phyloP scores from a whole-genome alignment of 2,797 vertebrate genomes.

The Bufotes viridis region DNA sequence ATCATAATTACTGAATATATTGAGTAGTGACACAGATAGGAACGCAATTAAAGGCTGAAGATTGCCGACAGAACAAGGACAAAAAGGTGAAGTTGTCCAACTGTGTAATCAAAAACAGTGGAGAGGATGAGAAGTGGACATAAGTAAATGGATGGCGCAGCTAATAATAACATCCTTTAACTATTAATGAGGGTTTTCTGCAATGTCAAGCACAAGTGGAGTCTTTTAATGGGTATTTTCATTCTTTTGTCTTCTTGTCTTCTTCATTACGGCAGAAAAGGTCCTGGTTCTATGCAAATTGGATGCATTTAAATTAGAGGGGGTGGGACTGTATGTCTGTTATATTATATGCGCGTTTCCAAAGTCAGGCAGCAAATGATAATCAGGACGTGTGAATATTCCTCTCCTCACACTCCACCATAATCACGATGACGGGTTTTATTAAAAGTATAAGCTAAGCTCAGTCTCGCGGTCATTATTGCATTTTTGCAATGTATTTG shows the following conservation, averaged over 20 bases:
- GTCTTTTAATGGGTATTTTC: constrained; percentile 39
- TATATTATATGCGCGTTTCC: constrained; percentile 30
- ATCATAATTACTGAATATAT: constrained; percentile 41
- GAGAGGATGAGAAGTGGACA: constrained; percentile 49
- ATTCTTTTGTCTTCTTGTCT: constrained; percentile 50
- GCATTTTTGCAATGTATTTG: not conserved
- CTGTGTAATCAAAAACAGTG: constrained; percentile 53
- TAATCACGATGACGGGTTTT: not conserved
- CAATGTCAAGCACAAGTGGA: constrained; percentile 52
- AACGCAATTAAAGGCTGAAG: constrained; percentile 39
- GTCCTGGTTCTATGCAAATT: constrained; percentile 30
- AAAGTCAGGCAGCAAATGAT: constrained; percentile 33
- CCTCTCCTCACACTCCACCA: not conserved
- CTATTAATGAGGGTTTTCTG: constrained; percentile 52
- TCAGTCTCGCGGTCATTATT: not conserved
- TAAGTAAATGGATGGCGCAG: constrained; percentile 29
- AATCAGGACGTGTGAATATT: constrained; percentile 22
- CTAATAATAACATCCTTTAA: constrained; percentile 51
- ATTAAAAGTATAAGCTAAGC: not conserved
- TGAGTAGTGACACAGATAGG: constrained; percentile 26
- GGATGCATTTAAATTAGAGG: constrained; percentile 23
- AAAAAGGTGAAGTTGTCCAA: constrained; percentile 54
- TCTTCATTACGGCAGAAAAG: constrained; percentile 44
- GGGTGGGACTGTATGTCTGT: constrained; percentile 24
- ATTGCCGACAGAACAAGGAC: constrained; percentile 49